Conservation (phyloP, 2,113 vertebrate species). For the Myrmecobius fasciatus region DNA sequence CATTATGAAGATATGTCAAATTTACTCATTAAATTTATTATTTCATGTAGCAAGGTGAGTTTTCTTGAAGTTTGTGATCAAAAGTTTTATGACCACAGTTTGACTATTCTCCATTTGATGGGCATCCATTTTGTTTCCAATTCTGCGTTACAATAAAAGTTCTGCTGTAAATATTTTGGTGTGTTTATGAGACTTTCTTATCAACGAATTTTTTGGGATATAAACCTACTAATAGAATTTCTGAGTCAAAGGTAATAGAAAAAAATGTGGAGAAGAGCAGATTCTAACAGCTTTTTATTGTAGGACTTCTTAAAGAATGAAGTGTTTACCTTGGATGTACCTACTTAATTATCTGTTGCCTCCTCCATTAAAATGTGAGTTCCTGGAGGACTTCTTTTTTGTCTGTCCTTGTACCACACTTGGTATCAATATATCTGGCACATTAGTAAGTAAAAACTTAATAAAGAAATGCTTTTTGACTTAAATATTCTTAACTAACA, state of each 20-base stretch:
- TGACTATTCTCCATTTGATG: background rate
- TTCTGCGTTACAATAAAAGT: background rate
- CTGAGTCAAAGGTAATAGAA: background rate
- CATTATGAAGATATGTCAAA: too few relatives aligned
- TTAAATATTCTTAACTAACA: background rate
- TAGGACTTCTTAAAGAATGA: too few relatives aligned
- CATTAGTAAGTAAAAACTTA: background rate
- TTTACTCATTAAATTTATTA: background rate
- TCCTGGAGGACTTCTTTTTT: background rate
- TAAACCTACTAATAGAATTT: background rate
- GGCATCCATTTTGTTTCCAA: background rate
- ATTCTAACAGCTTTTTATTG: slow-evolving; percentile 23
- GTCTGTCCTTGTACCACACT: background rate
- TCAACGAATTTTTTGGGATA: background rate
- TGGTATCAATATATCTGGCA: background rate
- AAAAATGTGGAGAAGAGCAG: background rate
- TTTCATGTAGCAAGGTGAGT: background rate
- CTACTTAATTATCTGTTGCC: background rate
- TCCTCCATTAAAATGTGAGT: background rate
- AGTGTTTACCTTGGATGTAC: background rate
- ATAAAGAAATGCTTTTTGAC: background rate
- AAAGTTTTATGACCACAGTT: background rate
- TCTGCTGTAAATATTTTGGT: background rate
- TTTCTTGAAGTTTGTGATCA: too few relatives aligned
- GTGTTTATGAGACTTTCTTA: background rate